A percentile compares a stretch with the other conserved stretches of the same genome.
phyloP scores from a whole-genome alignment of 2,113 vertebrate genomes.

The Nematolebias whitei region DNA sequence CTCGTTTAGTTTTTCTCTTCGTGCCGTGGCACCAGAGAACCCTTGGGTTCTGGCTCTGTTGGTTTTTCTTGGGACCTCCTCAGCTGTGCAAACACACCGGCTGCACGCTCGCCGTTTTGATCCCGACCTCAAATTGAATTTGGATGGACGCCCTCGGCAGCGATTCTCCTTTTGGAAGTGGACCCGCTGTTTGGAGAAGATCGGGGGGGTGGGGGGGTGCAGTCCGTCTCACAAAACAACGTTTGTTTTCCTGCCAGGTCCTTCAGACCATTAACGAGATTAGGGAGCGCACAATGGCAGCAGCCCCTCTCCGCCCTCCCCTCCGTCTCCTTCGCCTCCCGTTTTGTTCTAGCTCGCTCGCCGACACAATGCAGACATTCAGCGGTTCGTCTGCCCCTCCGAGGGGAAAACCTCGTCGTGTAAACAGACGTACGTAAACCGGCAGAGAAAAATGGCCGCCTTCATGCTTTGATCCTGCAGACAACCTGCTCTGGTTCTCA shows the following conservation, averaged over 20 bases:
- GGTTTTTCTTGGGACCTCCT: slow-evolving; percentile 1
- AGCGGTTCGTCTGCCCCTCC: slow-evolving; percentile 62
- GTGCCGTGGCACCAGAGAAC: not conserved
- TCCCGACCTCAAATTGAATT: slow-evolving; percentile 24
- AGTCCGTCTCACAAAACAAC: slow-evolving; percentile 70
- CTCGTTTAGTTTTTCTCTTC: too few relatives aligned
- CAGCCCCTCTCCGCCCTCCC: slow-evolving; percentile 47
- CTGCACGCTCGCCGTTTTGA: slow-evolving; percentile 17
- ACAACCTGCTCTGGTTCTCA: slow-evolving; percentile 30
- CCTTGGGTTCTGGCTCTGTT: not conserved
- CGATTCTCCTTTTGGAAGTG: slow-evolving; percentile 32
- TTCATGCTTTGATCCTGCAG: not conserved
- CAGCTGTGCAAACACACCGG: slow-evolving; percentile 16
- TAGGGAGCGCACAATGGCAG: slow-evolving; percentile 71
- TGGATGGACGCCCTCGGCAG: slow-evolving; percentile 24
- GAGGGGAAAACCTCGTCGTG: slow-evolving; percentile 20
- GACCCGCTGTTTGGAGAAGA: slow-evolving; percentile 41
- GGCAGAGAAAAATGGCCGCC: slow-evolving; percentile 44
- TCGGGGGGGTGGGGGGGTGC: slow-evolving; percentile 50
- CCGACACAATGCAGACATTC: slow-evolving; percentile 73
- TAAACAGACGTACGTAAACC: slow-evolving; percentile 18
- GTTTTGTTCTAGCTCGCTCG: slow-evolving; percentile 68
- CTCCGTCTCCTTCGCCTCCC: slow-evolving; percentile 33
- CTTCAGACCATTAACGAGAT: slow-evolving; percentile 79
- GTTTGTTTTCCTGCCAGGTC: slow-evolving; percentile 75